Conservation (phyloP, 2,797 vertebrate species). For the Leptatherina wallacei region DNA sequence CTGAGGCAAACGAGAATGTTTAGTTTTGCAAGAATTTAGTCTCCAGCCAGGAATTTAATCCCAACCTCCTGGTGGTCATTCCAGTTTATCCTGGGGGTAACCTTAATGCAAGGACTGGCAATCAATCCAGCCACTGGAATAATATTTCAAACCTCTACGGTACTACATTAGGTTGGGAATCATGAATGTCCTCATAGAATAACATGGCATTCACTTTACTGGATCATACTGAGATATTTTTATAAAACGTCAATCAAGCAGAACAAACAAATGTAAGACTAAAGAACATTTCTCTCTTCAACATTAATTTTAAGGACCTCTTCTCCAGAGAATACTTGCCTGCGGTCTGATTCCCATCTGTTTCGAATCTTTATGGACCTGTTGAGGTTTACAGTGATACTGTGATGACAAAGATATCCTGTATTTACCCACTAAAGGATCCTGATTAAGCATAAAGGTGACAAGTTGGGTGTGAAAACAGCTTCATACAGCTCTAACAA, state of each 20-base stretch:
- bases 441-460: not conserved
- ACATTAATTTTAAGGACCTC: not conserved
- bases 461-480: not conserved
- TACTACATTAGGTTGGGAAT: not conserved
- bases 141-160: not conserved
- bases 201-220: not conserved
- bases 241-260: not conserved
- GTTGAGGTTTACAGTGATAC: not conserved
- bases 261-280: not conserved
- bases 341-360: not conserved
- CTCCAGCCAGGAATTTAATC: not conserved
- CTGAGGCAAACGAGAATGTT: not conserved
- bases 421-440: not conserved
- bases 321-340: not conserved
- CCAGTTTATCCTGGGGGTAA: not conserved
- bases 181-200: not conserved
- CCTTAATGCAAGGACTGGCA: not conserved
- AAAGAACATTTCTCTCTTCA: not conserved
- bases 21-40: not conserved
- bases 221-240: not conserved
- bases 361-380: not conserved
- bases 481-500: not conserved
- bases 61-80: not conserved
- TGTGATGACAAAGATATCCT: not conserved
- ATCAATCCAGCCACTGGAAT: not conserved